phyloP scores from a whole-genome alignment of 2,888 invertebrate species.

The Sinotaia quadrata region DNA sequence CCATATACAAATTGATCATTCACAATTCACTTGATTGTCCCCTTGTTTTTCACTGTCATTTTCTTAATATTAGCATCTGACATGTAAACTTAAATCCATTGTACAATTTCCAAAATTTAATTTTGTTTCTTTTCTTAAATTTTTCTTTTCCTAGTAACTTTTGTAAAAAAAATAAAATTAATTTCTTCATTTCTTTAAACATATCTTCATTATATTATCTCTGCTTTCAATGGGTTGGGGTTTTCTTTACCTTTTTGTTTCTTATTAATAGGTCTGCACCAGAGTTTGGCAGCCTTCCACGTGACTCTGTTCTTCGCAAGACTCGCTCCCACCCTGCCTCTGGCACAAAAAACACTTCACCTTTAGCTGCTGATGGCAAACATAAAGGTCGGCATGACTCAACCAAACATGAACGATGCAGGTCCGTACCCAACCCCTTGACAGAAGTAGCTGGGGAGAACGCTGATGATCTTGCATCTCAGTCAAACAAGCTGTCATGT shows the following conservation, averaged over 20 bases:
- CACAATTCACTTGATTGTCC: no score
- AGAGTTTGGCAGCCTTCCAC: conserved; percentile 70
- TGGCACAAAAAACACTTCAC: conserved; percentile 42
- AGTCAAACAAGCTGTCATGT: conserved; percentile 45
- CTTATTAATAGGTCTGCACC: conserved; percentile 66
- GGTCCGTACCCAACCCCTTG: conserved; percentile 58
- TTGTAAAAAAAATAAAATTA: no score
- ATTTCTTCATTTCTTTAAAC: no score
- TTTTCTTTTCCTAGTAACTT: no score
- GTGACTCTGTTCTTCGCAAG: conserved; percentile 74
- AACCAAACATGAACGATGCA: conserved; percentile 58
- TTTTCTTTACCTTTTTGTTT: background rate
- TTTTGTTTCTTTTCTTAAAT: no score
- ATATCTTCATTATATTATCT: no score
- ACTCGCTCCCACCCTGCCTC: conserved; percentile 74
- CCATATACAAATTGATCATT: no score
- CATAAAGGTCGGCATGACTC: conserved; percentile 33
- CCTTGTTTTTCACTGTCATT: no score
- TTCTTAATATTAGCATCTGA: no score
- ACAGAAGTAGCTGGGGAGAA: conserved; percentile 28
- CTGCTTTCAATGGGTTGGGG: no score
- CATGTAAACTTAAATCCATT: no score
- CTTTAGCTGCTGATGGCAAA: conserved; percentile 14
- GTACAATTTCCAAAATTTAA: no score
- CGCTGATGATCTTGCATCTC: conserved; percentile 30